Conservation (phyloP, 2,113 vertebrate genomes). For the Etia nguti region DNA sequence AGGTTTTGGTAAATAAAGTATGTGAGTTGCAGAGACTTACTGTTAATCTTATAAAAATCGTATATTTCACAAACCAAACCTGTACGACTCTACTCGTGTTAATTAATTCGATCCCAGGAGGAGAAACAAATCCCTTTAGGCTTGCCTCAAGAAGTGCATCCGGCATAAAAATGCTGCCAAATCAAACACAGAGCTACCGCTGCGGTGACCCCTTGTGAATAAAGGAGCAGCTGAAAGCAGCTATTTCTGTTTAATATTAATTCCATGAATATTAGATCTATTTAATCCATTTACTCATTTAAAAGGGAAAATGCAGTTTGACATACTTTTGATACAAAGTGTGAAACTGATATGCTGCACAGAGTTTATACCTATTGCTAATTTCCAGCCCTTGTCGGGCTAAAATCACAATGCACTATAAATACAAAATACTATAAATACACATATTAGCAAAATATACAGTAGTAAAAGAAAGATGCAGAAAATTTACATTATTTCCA, state of each 20-base stretch:
- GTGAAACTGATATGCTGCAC: background rate
- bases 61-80: background rate
- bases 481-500: background rate
- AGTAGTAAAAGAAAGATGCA: background rate
- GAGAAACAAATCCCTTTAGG: background rate
- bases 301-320: background rate
- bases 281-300: fast-evolving
- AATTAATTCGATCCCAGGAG: background rate
- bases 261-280: background rate
- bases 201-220: background rate
- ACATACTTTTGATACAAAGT: background rate
- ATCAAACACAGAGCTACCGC: background rate
- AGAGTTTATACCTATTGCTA: background rate
- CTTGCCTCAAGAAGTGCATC: background rate
- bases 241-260: background rate
- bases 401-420: background rate
- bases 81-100: background rate
- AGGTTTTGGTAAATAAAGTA: background rate
- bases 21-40: background rate
- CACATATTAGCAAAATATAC: background rate
- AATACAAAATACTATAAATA: background rate
- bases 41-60: background rate
- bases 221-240: background rate
- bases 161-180: background rate
- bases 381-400: background rate